Evolutionary conservation across 2,888 invertebrate genomes (phyloP), one percentile per base, ranked within the genome.

Genomic region (Nemapogon koenigi): DNA sequence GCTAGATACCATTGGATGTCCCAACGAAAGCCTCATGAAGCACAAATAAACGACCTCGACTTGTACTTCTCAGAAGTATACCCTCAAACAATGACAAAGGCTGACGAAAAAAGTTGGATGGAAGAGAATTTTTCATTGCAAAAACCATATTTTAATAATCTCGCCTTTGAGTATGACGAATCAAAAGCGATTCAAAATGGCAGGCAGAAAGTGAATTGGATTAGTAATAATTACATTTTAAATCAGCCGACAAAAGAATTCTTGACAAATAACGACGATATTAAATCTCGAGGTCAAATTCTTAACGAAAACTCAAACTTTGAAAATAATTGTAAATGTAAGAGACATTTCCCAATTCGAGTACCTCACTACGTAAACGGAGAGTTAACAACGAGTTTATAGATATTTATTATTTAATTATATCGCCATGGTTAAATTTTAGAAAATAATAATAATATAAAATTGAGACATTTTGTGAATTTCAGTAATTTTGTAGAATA

Each of bases 1-100:
- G 62, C 70, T 1, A 52, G 78, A 48, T 78, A 76, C 49, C 57
- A 73, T 4, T 76, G 78, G 78, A 78, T 78, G 76, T 71, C 75
- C 11, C 70, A 71, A 16, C 10, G 26, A 51, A 55, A 71, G 45
- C 68, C 61, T 39, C 46, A 59, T 30, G 63, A 62, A 48, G 72
- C 70, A 47, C 55, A 55, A 4, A 45, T 57, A 2, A 68, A 60
- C 50, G 62, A 62, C 43, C 60, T 57, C 45, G 37, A 37, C 10
- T 16, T 17, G 11, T 25, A 11, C 3, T 15, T 15, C n/a, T 37
- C 37, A 2, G 37, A 25, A 11, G 28, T 27, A 2, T 37, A 28
- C 14, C 37, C 27, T 3, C 35, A 35, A 27, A 26, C 33, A 22
- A 16, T 22, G 8, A 16, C 33, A 13, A 62, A 60, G 48, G 55